Conservation (phyloP, 2,797 vertebrate genomes). For the Cheirogaleus major region DNA sequence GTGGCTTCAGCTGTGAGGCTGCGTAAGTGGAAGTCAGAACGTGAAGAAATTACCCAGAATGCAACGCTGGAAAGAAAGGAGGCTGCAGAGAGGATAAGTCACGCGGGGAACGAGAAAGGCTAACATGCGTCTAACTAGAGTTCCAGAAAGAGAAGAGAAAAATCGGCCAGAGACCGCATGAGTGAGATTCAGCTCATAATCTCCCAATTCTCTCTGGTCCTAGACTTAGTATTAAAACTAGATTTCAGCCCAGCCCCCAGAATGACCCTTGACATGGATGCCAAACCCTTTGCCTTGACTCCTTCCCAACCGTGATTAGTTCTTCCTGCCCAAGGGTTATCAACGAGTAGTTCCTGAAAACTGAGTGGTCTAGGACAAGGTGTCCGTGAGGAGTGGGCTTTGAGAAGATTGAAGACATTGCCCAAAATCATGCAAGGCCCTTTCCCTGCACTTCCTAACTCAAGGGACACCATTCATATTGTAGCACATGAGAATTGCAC, state of each 20-base stretch:
- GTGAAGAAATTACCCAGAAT: neutral
- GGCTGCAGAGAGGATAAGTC: neutral
- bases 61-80: neutral
- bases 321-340: neutral
- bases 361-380: neutral
- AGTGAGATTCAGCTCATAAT: neutral
- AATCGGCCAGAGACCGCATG: neutral
- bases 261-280: neutral
- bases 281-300: neutral
- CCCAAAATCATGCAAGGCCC: neutral
- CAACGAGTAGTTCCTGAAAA: neutral
- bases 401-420: neutral
- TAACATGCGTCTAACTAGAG: neutral
- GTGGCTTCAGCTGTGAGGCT: neutral
- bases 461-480: neutral
- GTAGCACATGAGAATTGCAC: neutral
- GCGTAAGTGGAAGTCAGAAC: too few relatives aligned
- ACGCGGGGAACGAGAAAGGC: neutral
- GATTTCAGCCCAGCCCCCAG: neutral
- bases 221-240: neutral
- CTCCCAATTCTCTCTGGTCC: neutral
- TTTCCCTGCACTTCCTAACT: neutral
- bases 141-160: neutral
- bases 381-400: neutral
- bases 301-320: accelerated